phyloP scores from a whole-genome alignment of 2,797 vertebrate genomes.

The Heliangelus exortis region DNA sequence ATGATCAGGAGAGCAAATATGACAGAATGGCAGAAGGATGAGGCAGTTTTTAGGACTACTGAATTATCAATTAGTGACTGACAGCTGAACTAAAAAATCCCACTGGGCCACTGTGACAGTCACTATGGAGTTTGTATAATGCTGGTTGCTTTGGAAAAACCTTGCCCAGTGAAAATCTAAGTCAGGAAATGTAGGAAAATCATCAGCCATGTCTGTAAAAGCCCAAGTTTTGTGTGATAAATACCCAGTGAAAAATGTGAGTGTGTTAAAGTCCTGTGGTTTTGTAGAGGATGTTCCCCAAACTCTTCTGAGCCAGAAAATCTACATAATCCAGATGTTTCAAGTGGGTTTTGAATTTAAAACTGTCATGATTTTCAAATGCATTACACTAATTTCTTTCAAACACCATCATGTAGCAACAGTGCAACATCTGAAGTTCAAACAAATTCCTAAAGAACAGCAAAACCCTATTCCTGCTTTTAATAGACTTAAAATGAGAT shows the following conservation, averaged over 20 bases:
- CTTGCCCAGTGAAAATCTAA: background rate
- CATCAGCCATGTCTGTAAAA: background rate
- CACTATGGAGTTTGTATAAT: background rate
- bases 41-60: background rate
- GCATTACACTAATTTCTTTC: background rate
- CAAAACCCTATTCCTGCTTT: background rate
- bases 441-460: background rate
- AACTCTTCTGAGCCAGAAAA: background rate
- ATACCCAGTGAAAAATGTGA: background rate
- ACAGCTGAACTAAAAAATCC: background rate
- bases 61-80: slow-evolving; percentile 2
- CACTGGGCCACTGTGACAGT: background rate
- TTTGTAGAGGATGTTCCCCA: background rate
- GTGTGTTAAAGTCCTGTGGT: background rate
- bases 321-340: background rate
- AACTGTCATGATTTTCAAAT: background rate
- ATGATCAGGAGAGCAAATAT: background rate
- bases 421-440: background rate
- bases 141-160: background rate
- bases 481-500: background rate
- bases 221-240: background rate
- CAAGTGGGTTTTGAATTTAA: background rate
- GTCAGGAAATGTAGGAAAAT: background rate
- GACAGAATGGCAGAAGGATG: background rate
- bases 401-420: background rate